Evolutionary conservation across 2,797 vertebrate genomes (phyloP), one percentile per base, ranked within the genome.

Genomic region (Bovichtus variegatus): DNA sequence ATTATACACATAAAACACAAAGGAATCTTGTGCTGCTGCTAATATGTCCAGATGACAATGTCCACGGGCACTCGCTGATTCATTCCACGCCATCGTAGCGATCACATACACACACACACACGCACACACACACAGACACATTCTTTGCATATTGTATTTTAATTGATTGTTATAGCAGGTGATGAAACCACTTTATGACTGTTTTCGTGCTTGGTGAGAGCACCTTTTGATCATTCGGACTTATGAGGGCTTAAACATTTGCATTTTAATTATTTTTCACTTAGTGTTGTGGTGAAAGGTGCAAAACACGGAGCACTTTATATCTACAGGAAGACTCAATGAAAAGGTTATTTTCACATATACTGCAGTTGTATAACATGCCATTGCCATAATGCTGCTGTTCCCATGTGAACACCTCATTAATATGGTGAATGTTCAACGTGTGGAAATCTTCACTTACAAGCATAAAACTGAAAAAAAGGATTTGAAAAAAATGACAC

Each of bases 31-130:
- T 73, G 82, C 84, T 82, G 81, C 86, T 81, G 88, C 92, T 94
- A 92, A 94, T 93, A 91, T 87, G 90, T 93, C 91, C 91, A 60
- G 85, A 90, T 91, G 93, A 93, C 92, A 92, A 92, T 93, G 93
- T 93, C 93, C 92, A 92, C 88, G 10, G 92, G 92, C 91, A 84
- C 82, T 84, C 71, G 15, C 84, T 91, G 90, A 93, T 94, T 93
- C 92, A 92, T 91, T 86, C 87, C 75, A 78, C 76, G 64, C 59
- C 63, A 80, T n/a, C 19, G 7, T 55, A 51, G 47, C 5, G 62
- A 78, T 73, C 71, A 21, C 27, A 40, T n/a, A 21, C 18, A 67
- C 47, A 44, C 38, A 43, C 23, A 65, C 40, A 58, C 70, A 50
- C 64, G 74, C 43, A 44, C 70, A 65, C 41, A 51, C 84, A 75